Evolutionary conservation across 2,797 vertebrate species (phyloP).

Genomic region (Champsocephalus esox): DNA sequence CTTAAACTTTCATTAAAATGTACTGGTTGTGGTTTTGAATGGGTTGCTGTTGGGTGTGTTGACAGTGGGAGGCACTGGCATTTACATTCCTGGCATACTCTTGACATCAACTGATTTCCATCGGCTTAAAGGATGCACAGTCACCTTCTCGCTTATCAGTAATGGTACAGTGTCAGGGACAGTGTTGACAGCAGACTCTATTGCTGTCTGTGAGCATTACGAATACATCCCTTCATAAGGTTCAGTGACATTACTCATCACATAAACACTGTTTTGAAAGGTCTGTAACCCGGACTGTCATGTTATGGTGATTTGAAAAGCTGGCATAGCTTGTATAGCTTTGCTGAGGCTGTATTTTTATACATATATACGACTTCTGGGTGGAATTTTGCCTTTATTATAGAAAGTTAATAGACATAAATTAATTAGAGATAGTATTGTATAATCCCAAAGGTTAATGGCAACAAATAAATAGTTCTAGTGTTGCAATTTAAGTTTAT

Average conservation of each 20-base stretch:
- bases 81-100: conserved; percentile 38
- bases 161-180: not conserved
- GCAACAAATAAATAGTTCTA: too few relatives aligned
- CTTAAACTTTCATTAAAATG: conserved; percentile 1
- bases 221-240: not conserved
- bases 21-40: not conserved
- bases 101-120: not conserved
- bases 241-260: not conserved
- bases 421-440: too few relatives aligned
- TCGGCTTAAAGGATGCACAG: conserved; percentile 4
- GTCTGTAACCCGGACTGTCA: conserved; percentile 12
- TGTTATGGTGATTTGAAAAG: conserved; percentile 15
- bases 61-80: conserved; percentile 2
- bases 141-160: conserved; percentile 2
- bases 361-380: too few relatives aligned
- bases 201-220: not conserved
- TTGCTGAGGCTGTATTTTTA: not conserved
- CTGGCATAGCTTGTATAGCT: not conserved
- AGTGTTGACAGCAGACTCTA: conserved; percentile 21
- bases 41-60: not conserved
- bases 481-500: too few relatives aligned
- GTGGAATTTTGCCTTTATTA: too few relatives aligned
- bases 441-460: too few relatives aligned
- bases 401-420: too few relatives aligned
- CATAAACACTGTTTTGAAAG: conserved; percentile 16